These are phyloP conservation scores for Ernsta delagoae DNA, from an alignment of 2,888 invertebrate species.

Conservation along the genomic window DNA sequence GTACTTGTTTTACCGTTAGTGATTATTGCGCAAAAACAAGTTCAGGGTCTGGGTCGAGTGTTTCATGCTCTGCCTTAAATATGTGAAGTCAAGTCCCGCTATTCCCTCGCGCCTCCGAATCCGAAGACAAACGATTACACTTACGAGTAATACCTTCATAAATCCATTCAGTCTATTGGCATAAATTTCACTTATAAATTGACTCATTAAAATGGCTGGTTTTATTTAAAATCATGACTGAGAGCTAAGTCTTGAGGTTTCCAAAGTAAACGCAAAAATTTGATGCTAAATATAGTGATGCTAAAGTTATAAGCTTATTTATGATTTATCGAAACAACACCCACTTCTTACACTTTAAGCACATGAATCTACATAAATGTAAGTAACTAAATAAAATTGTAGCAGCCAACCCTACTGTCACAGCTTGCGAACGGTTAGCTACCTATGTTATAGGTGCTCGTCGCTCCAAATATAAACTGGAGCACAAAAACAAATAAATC, in stretches of 20 bases:
- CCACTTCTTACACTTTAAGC: no score
- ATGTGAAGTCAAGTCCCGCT: conserved; percentile 34
- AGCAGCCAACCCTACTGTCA: neutral
- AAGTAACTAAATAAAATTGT: neutral
- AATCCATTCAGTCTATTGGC: neutral
- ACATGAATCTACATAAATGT: no score
- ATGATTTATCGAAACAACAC: no score
- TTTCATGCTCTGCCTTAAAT: conserved; percentile 29
- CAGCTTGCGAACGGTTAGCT: neutral
- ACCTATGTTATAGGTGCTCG: neutral
- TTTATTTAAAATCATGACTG: no score
- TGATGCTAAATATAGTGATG: no score
- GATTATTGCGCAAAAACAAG: conserved; percentile 32
- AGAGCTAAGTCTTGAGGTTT: no score
- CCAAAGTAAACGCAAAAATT: no score
- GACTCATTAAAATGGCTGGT: no score
- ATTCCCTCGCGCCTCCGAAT: conserved; percentile 17
- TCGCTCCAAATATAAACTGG: neutral
- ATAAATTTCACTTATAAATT: neutral
- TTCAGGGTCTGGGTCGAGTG: conserved; percentile 32
- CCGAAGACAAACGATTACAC: conserved; percentile 5
- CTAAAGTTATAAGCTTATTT: no score
- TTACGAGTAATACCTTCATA: neutral
- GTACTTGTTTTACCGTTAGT: conserved; percentile 28
- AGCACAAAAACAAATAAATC: neutral